These are phyloP conservation scores for Rhagonycha lutea DNA, from an alignment of 2,888 invertebrate species.

Conservation along the genomic window DNA sequence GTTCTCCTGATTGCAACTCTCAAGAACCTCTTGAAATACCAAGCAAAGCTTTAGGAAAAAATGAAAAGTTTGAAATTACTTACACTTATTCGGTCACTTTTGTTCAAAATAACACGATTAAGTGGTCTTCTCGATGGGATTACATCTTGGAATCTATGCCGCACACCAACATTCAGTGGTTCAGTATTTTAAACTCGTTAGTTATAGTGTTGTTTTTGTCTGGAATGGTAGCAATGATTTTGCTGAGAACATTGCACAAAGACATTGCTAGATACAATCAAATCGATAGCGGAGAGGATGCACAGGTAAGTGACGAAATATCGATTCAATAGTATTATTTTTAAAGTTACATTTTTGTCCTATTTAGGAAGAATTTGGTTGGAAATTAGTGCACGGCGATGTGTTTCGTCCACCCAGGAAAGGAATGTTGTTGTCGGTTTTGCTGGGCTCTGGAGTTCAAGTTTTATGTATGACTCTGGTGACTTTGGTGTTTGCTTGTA, in stretches of 20 bases:
- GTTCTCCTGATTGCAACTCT: constrained; percentile 58
- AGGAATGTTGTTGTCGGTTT: constrained; percentile 94
- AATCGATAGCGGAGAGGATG: constrained; percentile 85
- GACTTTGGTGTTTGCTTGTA: constrained; percentile 96
- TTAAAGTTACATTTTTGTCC: constrained; percentile 35
- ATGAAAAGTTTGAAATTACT: constrained; percentile 64
- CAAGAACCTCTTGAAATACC: constrained; percentile 73
- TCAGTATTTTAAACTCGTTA: constrained; percentile 95
- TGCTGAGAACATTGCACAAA: constrained; percentile 93
- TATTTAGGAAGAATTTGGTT: constrained; percentile 91
- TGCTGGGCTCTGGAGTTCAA: constrained; percentile 96
- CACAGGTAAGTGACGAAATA: constrained; percentile 72
- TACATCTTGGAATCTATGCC: constrained; percentile 98
- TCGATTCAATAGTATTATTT: not conserved
- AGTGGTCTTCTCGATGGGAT: constrained; percentile 99
- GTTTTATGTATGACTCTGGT: constrained; percentile 95
- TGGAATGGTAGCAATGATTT: constrained; percentile 99
- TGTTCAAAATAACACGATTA: constrained; percentile 78
- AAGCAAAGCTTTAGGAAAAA: constrained; percentile 57
- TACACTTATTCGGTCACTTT: constrained; percentile 91
- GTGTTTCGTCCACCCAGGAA: constrained; percentile 96
- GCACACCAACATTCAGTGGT: constrained; percentile 98
- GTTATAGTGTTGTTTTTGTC: constrained; percentile 96
- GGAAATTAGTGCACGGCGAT: constrained; percentile 98
- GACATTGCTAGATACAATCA: constrained; percentile 99